Percentiles rank a stretch among this genome's conserved stretches.
Evolutionary conservation across 2,797 vertebrate genomes (phyloP).

Genomic region (Furcifer pardalis): DNA sequence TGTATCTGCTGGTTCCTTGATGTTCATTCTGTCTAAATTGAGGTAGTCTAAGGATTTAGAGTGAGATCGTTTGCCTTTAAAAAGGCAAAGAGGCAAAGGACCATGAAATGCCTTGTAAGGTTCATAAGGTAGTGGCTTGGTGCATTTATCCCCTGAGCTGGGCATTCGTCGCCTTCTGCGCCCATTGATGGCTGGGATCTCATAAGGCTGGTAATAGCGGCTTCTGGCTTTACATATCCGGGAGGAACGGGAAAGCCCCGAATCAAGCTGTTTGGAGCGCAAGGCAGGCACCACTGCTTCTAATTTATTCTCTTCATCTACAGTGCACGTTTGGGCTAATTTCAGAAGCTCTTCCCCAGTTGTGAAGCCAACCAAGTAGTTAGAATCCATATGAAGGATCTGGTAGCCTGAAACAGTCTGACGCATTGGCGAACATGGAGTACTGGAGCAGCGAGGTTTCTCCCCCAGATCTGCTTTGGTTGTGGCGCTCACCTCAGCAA

Average conservation of each 20-base stretch:
- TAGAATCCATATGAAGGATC: conserved; percentile 97
- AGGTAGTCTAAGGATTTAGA: conserved; percentile 99
- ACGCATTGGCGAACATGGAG: conserved; percentile 91
- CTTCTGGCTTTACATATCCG: conserved; percentile 87
- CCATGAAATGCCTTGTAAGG: conserved; percentile 84
- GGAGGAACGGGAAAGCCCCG: conserved; percentile 84
- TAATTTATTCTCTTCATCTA: conserved; percentile 78
- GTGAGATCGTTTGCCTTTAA: conserved; percentile 91
- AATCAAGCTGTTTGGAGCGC: conserved; percentile 81
- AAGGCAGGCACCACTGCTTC: conserved; percentile 75
- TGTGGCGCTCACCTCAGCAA: conserved; percentile 78
- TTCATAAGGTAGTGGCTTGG: conserved; percentile 84
- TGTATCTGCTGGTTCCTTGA: conserved; percentile 92
- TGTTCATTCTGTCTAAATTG: conserved; percentile 95
- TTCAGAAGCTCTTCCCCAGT: conserved; percentile 95
- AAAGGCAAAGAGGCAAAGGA: conserved; percentile 89
- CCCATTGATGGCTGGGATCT: conserved; percentile 90
- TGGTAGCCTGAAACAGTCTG: conserved; percentile 90
- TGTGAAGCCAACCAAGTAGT: conserved; percentile 94
- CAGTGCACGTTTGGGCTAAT: conserved; percentile 87
- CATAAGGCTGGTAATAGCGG: conserved; percentile 93
- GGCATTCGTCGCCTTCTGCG: conserved; percentile 89
- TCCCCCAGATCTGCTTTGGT: conserved; percentile 83
- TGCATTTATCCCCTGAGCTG: conserved; percentile 91
- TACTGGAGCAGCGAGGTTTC: conserved; percentile 93